A percentile compares a stretch with the other conserved stretches of the same genome.
phyloP scores from a whole-genome alignment of 1,140 invertebrate species.

The Musca domestica region DNA sequence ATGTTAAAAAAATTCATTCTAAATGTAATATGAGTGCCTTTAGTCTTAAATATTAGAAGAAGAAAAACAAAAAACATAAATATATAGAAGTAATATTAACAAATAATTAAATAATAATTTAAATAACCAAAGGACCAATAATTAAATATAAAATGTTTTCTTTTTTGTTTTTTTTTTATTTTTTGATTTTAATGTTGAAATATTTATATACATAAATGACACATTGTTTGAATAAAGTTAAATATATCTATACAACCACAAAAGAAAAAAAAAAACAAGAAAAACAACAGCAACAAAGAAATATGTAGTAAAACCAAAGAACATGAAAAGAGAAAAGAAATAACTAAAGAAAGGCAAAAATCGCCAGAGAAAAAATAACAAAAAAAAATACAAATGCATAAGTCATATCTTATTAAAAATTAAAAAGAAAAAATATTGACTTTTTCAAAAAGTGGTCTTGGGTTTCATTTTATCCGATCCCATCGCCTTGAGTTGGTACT shows the following conservation, averaged over 20 bases:
- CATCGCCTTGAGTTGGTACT: not conserved
- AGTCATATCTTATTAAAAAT: not conserved
- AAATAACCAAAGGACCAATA: constrained; percentile 24
- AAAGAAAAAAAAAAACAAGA: not conserved
- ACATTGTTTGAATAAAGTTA: not conserved
- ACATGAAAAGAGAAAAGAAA: not conserved
- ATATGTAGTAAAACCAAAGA: constrained; percentile 15
- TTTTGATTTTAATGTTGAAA: no score
- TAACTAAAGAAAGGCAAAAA: no score
- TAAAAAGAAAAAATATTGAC: constrained; percentile 2
- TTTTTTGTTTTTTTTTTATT: constrained; percentile 7
- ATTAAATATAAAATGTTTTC: not conserved
- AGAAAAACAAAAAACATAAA: not conserved
- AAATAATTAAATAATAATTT: not conserved
- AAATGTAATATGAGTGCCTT: constrained; percentile 19
- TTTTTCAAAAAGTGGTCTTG: not conserved
- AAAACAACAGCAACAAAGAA: not conserved
- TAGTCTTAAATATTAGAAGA: not conserved
- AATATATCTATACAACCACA: not conserved
- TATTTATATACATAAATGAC: no score
- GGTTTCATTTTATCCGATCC: not conserved
- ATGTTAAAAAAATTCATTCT: not conserved
- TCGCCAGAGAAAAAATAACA: not conserved
- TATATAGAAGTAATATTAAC: not conserved
- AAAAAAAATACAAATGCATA: not conserved